Conservation (phyloP, 1,140 invertebrate genomes). For the Conopomorpha cramerella region DNA sequence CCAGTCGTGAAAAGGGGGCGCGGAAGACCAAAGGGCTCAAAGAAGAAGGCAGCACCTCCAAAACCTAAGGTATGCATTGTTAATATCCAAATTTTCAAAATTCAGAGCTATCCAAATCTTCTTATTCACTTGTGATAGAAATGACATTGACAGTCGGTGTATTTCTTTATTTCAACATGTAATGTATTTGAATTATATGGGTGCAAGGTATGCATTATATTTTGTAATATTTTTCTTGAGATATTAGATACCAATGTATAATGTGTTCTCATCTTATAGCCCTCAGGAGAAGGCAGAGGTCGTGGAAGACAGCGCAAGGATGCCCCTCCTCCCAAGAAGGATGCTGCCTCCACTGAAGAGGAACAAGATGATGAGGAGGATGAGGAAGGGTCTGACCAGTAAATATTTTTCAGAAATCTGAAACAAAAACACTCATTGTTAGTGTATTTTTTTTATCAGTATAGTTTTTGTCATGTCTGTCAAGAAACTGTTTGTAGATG, state of each 20-base stretch:
- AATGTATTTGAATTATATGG: slow-evolving; percentile 1
- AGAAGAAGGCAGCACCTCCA: slow-evolving; percentile 40
- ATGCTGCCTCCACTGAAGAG: slow-evolving; percentile 51
- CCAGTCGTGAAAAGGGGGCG: slow-evolving; percentile 56
- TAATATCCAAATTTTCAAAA: no score
- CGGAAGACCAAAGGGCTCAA: slow-evolving; percentile 57
- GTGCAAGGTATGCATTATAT: no score
- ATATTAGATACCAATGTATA: no score
- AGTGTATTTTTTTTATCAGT: slow-evolving; percentile 54
- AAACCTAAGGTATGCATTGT: slow-evolving; percentile 55
- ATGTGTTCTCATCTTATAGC: no score
- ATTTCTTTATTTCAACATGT: neutral
- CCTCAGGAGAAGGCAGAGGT: slow-evolving; percentile 43
- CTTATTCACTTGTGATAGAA: no score
- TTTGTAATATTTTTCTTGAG: no score
- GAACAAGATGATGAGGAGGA: slow-evolving; percentile 57
- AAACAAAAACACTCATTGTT: slow-evolving; percentile 33
- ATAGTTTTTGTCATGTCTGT: slow-evolving; percentile 30
- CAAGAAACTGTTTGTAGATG: slow-evolving; percentile 17
- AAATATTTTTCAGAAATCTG: slow-evolving; percentile 26
- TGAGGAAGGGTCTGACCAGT: slow-evolving; percentile 57
- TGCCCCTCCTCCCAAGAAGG: slow-evolving; percentile 48
- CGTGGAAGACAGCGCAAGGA: slow-evolving; percentile 55
- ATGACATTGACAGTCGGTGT: no score
- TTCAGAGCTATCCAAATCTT: no score